These are phyloP conservation scores for Netelia inedita DNA, from an alignment of 2,888 invertebrate species.

Conservation along the genomic window DNA sequence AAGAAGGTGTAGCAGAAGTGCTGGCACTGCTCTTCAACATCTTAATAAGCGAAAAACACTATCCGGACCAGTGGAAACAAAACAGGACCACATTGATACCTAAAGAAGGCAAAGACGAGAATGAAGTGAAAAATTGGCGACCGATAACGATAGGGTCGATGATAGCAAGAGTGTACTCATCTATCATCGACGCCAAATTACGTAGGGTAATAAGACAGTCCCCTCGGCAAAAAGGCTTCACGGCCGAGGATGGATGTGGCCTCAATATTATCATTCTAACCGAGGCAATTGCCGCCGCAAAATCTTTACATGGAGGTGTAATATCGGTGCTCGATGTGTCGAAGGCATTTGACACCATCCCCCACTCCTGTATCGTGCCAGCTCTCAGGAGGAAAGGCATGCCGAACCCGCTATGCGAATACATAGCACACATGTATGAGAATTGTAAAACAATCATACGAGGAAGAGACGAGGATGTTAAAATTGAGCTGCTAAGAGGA, in stretches of 20 bases:
- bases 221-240: slow-evolving; percentile 79
- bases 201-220: slow-evolving; percentile 65
- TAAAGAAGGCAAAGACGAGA: too few species aligned
- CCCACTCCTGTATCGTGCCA: slow-evolving; percentile 48
- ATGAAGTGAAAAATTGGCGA: too few species aligned
- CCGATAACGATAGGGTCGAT: too few species aligned
- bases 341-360: slow-evolving; percentile 73
- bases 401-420: background rate
- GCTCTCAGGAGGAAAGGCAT: slow-evolving; percentile 44
- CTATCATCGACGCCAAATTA: slow-evolving; percentile 75
- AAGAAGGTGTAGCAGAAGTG: background rate
- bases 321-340: slow-evolving; percentile 71
- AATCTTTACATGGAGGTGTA: background rate
- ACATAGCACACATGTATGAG: background rate
- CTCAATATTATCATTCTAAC: slow-evolving; percentile 58
- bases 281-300: slow-evolving; percentile 17
- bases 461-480: background rate
- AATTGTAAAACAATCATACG: slow-evolving; percentile 44
- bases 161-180: too few species aligned
- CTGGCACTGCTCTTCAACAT: background rate
- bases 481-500: slow-evolving; percentile 25
- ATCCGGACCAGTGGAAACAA: background rate
- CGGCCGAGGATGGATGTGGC: slow-evolving; percentile 73
- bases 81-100: slow-evolving; percentile 71
- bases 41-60: background rate